A percentile compares a stretch with the other conserved stretches of the same genome.
Evolutionary conservation across 2,888 invertebrate species (phyloP).

Genomic region (Drosophila meridionalis): DNA sequence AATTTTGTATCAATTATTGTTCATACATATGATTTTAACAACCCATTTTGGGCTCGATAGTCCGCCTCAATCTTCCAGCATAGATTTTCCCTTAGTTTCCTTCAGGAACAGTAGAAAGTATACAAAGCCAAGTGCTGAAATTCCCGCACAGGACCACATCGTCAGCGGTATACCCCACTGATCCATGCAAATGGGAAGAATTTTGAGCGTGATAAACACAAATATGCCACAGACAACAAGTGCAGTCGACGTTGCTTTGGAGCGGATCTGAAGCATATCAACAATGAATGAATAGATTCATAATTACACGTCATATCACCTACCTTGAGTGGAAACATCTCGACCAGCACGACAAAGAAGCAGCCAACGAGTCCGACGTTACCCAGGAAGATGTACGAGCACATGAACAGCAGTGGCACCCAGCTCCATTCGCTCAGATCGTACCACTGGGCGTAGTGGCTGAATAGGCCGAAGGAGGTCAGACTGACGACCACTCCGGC

Average conservation of each 20-base stretch:
- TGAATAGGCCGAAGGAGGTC: conserved; percentile 71
- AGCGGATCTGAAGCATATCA: conserved; percentile 71
- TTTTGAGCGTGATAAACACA: conserved; percentile 74
- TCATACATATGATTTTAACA: no score
- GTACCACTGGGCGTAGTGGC: conserved; percentile 53
- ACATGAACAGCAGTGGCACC: conserved; percentile 81
- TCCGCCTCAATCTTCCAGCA: conserved; percentile 57
- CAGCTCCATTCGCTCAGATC: conserved; percentile 69
- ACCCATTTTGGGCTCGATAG: no score
- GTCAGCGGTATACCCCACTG: conserved; percentile 62
- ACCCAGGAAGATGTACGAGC: conserved; percentile 77
- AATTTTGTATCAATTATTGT: no score
- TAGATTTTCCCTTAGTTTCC: conserved; percentile 80
- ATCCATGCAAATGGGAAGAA: conserved; percentile 77
- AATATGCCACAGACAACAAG: conserved; percentile 68
- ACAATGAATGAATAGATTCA: no score
- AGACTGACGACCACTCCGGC: conserved; percentile 74
- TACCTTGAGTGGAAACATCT: conserved; percentile 83
- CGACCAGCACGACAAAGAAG: conserved; percentile 80
- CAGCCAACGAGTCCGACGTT: conserved; percentile 82
- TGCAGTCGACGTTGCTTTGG: conserved; percentile 69
- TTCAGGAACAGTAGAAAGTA: conserved; percentile 66
- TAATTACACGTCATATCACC: no score
- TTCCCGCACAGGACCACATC: conserved; percentile 71
- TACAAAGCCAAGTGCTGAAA: conserved; percentile 63